A percentile compares a stretch with the other conserved stretches of the same genome.
phyloP scores from a whole-genome alignment of 2,113 vertebrate species.

The Eptesicus fuscus region DNA sequence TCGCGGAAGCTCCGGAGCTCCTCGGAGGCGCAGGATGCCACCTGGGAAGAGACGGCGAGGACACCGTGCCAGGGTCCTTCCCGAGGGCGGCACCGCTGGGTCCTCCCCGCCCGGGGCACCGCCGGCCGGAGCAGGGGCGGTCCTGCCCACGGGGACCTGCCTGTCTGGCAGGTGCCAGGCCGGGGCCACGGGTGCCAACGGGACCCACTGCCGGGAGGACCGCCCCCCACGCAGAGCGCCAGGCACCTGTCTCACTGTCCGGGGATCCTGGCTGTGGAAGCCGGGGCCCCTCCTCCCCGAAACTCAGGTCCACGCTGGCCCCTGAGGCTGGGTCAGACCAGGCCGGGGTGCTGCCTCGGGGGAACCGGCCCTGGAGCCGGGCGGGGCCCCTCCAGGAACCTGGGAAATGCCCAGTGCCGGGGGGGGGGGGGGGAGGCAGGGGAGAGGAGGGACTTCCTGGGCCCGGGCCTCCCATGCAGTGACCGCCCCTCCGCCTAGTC shows the following conservation, averaged over 20 bases:
- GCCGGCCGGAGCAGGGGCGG: constrained; percentile 4
- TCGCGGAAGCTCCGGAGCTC: constrained; percentile 84
- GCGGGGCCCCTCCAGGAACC: background rate
- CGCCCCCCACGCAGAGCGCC: fast-evolving
- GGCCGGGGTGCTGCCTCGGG: background rate
- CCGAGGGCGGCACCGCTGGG: background rate
- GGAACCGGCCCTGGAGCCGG: fast-evolving
- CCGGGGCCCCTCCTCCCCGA: fast-evolving
- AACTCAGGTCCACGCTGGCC: fast-evolving
- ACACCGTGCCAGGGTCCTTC: background rate
- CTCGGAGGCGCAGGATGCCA: constrained; percentile 85
- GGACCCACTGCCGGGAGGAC: fast-evolving
- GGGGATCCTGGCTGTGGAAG: background rate
- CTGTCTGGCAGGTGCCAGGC: constrained; percentile 22
- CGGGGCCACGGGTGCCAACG: background rate
- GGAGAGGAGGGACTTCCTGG: too few relatives aligned
- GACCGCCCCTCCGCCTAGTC: fast-evolving
- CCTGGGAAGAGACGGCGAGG: constrained; percentile 77
- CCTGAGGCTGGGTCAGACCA: background rate
- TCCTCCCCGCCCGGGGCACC: constrained; percentile 38
- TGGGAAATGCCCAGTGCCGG: background rate
- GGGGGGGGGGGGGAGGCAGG: background rate
- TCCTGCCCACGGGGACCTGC: constrained; percentile 53
- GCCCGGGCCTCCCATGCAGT: fast-evolving
- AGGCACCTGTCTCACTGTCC: fast-evolving